Conservation (phyloP, 2,113 vertebrate species). For the Antennarius striatus region DNA sequence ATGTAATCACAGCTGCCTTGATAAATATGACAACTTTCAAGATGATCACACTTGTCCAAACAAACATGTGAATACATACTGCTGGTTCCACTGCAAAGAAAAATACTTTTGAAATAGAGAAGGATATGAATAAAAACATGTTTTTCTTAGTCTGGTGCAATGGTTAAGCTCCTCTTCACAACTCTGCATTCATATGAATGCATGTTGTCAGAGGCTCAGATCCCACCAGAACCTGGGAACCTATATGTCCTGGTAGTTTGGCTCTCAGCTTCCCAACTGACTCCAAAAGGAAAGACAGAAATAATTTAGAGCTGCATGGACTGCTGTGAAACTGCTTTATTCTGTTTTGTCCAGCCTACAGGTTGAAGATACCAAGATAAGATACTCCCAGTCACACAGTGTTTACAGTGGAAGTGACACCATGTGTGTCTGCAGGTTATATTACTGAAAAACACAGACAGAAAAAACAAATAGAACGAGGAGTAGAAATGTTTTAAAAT, state of each 20-base stretch:
- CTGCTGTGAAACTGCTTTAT: conserved; percentile 4
- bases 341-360: not conserved
- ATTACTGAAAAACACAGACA: conserved; percentile 34
- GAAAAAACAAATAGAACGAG: not conserved
- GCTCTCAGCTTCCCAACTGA: conserved; percentile 5
- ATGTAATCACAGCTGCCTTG: too few species aligned
- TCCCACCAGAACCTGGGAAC: conserved; percentile 42
- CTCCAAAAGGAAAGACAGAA: conserved; percentile 26
- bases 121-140: too few species aligned
- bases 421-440: conserved; percentile 56
- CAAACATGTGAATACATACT: not conserved
- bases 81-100: conserved; percentile 1
- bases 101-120: not conserved
- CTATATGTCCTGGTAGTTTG: conserved; percentile 36
- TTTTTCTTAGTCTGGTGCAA: not conserved
- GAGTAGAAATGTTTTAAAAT: conserved; percentile 8
- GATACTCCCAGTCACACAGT: conserved; percentile 48
- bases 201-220: conserved; percentile 31
- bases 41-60: too few species aligned
- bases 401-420: conserved; percentile 63
- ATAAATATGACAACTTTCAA: too few species aligned
- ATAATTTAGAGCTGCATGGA: conserved; percentile 1
- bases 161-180: conserved; percentile 9
- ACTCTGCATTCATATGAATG: conserved; percentile 45
- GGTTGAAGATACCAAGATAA: not conserved